Evolutionary conservation across 1,140 invertebrate species (phyloP).

Genomic region (Wiebesia pumilae): DNA sequence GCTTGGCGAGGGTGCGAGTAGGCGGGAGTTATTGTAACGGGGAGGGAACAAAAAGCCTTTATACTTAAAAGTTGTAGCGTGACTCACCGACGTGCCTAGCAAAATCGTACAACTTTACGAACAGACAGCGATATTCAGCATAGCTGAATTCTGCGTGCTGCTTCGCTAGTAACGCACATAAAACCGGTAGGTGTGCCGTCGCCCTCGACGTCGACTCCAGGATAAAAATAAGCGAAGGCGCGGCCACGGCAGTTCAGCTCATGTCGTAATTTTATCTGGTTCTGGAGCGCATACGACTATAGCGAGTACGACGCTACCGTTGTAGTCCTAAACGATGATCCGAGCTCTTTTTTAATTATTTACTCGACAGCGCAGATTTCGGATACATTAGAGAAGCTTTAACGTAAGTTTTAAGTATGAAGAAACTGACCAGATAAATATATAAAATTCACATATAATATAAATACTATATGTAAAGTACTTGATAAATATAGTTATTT

Average conservation of each 20-base stretch:
- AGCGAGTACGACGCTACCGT: not conserved
- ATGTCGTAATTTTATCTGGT: conserved; percentile 36
- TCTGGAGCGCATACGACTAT: not conserved
- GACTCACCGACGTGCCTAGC: not conserved
- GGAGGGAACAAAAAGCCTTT: conserved; percentile 14
- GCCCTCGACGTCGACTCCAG: not conserved
- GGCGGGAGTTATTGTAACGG: not conserved
- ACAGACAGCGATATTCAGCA: not conserved
- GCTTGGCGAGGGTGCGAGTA: conserved; percentile 43
- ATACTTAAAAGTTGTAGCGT: conserved; percentile 21
- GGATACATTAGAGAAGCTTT: too few relatives aligned
- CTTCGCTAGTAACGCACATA: not conserved
- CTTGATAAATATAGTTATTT: too few relatives aligned
- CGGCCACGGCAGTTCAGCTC: not conserved
- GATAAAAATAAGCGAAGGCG: conserved; percentile 43
- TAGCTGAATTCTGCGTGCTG: not conserved
- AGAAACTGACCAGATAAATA: too few relatives aligned
- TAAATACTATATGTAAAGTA: too few relatives aligned
- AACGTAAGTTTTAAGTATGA: too few relatives aligned
- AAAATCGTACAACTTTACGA: not conserved
- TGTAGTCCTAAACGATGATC: not conserved
- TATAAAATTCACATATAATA: too few relatives aligned
- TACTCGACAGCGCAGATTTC: too few relatives aligned
- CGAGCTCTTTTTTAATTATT: not conserved
- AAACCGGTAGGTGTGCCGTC: conserved; percentile 40